phyloP scores from a whole-genome alignment of 2,797 vertebrate genomes.

The Bradypus variegatus region DNA sequence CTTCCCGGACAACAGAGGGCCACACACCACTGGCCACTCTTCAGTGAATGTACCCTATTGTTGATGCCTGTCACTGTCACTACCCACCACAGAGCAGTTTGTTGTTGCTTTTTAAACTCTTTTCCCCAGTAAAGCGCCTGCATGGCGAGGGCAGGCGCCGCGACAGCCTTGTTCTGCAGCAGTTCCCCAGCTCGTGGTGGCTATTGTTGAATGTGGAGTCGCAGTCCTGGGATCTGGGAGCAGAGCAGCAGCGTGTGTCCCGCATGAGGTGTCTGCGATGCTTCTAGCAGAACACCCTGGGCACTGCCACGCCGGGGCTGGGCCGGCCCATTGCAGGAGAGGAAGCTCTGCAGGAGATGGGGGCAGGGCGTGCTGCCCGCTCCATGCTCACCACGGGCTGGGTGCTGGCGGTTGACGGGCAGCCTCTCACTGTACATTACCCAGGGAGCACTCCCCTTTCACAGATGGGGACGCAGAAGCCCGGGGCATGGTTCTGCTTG shows the following conservation, averaged over 20 bases:
- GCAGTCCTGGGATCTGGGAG: neutral
- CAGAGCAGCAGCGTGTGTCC: no score
- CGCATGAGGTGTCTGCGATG: neutral
- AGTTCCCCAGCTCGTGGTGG: neutral
- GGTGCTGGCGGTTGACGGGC: neutral
- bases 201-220: neutral
- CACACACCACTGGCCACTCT: no score
- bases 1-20: no score
- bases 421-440: neutral
- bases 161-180: neutral
- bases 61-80: neutral
- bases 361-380: no score
- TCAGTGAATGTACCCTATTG: no score
- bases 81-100: neutral
- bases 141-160: no score
- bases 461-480: neutral
- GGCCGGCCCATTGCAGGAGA: neutral
- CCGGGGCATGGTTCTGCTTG: neutral
- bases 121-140: neutral
- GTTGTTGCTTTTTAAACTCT: neutral
- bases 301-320: neutral
- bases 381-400: rapidly evolving
- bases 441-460: neutral
- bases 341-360: neutral
- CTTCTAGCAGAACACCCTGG: neutral